Evolutionary conservation across 2,113 vertebrate species (phyloP), one percentile per base, ranked within the genome.

Genomic region (Sinocyclocheilus anshuiensis): DNA sequence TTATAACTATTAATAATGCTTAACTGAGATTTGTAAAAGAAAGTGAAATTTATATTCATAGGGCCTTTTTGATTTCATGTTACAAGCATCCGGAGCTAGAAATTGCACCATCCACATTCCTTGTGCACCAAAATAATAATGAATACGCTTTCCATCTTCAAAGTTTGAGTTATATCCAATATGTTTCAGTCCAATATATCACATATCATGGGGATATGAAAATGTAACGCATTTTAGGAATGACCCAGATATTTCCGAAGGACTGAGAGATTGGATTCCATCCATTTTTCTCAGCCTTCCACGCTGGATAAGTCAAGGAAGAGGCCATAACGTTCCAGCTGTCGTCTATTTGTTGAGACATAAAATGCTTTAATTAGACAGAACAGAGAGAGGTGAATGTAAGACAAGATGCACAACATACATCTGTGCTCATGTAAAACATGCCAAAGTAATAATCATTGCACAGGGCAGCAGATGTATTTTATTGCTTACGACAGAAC

Each of bases 251-350:
- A 77, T 77, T 53, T 29, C 15, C 3, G 0, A 26, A 84, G 33
- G 61, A 50, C 63, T 45, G 57, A 20, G 39, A 71, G 26, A 15
- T 67, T 81, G 48, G 77, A 86, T 81, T 87, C 16, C 45, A 69
- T 42, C 36, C 26, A 77, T 69, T 69, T 72, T 80, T 72, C 36
- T 63, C 4, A 4, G 24, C 26, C 24, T 50, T 15, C 18, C 45
- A 6, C 9, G 15, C 3, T 3, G 18, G 24, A 29, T 36, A 2
- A 72, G 10, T 86, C 6, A 85, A 85, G 63, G 57, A 57, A 53
- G 7, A 50, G n/a, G 20, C 79, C 36, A 24, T 72, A 48, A 71
- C 15, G 20, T 69, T 81, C 16, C 59, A 81, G n/a, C 61, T 67
- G 80, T 67, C 42, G 16, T 69, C 61, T 48, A 3, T 50, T 69